Base-by-base conservation (phyloP, 2,888 invertebrate species). In the Rhogogaster chlorosoma region DNA sequence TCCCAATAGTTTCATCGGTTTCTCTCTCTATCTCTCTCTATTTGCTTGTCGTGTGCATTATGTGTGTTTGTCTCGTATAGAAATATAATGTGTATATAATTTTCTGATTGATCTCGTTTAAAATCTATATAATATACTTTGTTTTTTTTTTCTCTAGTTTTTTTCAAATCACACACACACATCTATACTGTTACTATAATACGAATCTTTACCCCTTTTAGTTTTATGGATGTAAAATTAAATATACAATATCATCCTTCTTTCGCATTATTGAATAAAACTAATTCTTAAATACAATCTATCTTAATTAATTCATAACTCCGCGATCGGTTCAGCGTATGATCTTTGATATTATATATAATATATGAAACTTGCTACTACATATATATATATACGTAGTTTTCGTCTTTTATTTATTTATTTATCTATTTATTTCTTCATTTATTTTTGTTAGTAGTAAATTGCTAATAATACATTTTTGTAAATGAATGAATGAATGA, bases 401-500 rank as follows among this genome's bases (percentile, higher is more conserved):
- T 61, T 22, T 12, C 26, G 10, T 10, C 26, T 10, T 26, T 26
- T 26, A 22, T 6, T 15, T 49, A 15, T 49, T 15, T 49, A 6
- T 15, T 49, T n/a, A n/a, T n/a, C n/a, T n/a, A n/a, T 22, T 57
- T 57, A 83, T 70, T 42, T 61, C 26, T 29, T 77, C 10, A 32
- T 12, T 61, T 12, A 26, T 26, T 4, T 9, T 26, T 26, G 3
- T 32, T 32, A 67, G 15, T 32, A 67, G 1, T 32, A 67, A 32
- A 67, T 67, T 67, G 29, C 67, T 32, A 67, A 67, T 18, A 18
- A 67, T 67, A 32, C 15, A 32, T 61, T 61, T 75, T 49, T 64
- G 73, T 84, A 78, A 67, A 64, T 38, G 86, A 84, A 73, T 84
- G 84, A 88, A 88, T 88, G 87, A 86, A 88, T 89, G 88, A 89